Conservation (phyloP, 2,113 vertebrate genomes). For the Python bivittatus region DNA sequence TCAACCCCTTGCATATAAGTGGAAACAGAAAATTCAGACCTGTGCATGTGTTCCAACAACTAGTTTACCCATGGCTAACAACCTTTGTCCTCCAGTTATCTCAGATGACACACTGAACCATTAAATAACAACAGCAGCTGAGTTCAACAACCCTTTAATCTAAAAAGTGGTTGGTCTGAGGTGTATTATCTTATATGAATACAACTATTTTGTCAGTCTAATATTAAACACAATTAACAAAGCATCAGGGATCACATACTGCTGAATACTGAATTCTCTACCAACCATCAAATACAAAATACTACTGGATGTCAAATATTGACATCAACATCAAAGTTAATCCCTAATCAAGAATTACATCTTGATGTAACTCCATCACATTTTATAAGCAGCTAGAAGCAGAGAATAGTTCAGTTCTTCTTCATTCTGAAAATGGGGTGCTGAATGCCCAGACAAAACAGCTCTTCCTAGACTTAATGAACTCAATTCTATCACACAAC, state of each 20-base stretch:
- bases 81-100: background rate
- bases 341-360: background rate
- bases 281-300: background rate
- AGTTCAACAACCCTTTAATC: background rate
- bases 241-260: background rate
- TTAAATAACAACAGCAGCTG: background rate
- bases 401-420: background rate
- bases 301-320: background rate
- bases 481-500: slow-evolving; percentile 23
- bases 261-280: background rate
- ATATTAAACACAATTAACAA: background rate
- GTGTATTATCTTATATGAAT: background rate
- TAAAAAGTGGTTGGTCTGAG: background rate
- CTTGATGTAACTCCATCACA: background rate
- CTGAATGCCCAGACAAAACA: background rate
- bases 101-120: background rate
- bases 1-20: too few relatives aligned
- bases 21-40: too few relatives aligned
- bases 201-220: background rate
- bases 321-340: background rate
- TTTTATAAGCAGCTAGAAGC: background rate
- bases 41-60: background rate
- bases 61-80: background rate
- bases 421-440: background rate
- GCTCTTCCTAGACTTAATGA: slow-evolving; percentile 21